Percentiles rank a stretch among this genome's conserved stretches.
These are phyloP conservation scores for Grantiella picta DNA, from an alignment of 2,113 vertebrate genomes.

Conservation along the genomic window DNA sequence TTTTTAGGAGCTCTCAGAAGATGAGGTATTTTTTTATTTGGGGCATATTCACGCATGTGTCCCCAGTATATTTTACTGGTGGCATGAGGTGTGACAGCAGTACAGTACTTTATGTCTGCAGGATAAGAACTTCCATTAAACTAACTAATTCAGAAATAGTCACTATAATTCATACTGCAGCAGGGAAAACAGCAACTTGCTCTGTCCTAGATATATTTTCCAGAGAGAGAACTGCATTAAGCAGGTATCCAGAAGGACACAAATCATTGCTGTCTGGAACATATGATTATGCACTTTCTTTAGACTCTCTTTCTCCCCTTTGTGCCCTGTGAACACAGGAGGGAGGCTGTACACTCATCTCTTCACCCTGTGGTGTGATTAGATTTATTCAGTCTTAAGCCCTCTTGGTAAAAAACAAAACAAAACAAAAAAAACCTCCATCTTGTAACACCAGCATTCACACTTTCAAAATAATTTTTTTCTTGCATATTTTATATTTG, in stretches of 20 bases:
- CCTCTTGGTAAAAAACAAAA: not conserved
- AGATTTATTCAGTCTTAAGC: not conserved
- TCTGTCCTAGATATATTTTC: not conserved
- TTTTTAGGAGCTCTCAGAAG: not conserved
- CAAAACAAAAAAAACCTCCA: not conserved
- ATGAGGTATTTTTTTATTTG: not conserved
- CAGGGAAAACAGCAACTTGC: not conserved
- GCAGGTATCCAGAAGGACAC: not conserved
- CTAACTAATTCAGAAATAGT: constrained; percentile 40
- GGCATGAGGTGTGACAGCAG: constrained; percentile 30
- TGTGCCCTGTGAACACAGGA: not conserved
- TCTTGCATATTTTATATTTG: not conserved
- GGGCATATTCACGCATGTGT: not conserved
- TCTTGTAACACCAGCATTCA: not conserved
- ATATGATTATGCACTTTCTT: not conserved
- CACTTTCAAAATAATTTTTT: not conserved
- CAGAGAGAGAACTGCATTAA: not conserved
- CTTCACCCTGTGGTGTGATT: not conserved
- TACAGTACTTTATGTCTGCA: constrained; percentile 39
- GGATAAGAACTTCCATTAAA: constrained; percentile 53
- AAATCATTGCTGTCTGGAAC: not conserved
- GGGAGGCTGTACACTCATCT: not conserved
- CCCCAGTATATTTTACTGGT: not conserved
- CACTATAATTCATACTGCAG: constrained; percentile 23
- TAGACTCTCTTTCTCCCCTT: not conserved